Conservation (phyloP, 35 echinoderm and acorn worm species). For the Ptychodera flava region DNA sequence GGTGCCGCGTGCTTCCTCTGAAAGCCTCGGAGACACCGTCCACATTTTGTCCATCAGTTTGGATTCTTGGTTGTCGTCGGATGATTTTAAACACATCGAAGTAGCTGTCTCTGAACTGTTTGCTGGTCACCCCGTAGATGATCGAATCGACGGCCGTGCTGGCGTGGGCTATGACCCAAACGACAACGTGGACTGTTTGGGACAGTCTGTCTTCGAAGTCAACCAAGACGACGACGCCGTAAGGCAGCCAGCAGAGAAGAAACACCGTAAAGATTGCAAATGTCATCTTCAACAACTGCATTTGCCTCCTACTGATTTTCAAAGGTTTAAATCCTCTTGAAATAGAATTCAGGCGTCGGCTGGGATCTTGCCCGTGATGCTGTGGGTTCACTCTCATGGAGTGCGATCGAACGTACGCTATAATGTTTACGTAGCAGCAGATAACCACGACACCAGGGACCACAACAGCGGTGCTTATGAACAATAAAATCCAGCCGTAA, state of each 20-base stretch:
- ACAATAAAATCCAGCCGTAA: slow-evolving; percentile 49
- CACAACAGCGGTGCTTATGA: slow-evolving; percentile 31
- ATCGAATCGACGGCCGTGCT: slow-evolving; percentile 67
- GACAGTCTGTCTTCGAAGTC: slow-evolving; percentile 35
- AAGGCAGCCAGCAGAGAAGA: slow-evolving; percentile 63
- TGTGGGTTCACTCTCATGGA: slow-evolving; percentile 7
- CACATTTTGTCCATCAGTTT: no score
- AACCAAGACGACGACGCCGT: slow-evolving; percentile 48
- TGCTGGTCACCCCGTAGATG: slow-evolving; percentile 69
- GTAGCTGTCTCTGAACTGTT: slow-evolving; percentile 58
- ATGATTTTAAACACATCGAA: no score
- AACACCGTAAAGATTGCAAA: slow-evolving; percentile 61
- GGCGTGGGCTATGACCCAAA: slow-evolving; percentile 49
- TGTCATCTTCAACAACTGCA: slow-evolving; percentile 39
- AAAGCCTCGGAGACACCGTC: no score
- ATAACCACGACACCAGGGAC: slow-evolving; percentile 27
- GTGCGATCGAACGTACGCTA: slow-evolving; percentile 19
- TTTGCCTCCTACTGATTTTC: not conserved
- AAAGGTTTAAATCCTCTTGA: not conserved
- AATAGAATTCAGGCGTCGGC: not conserved
- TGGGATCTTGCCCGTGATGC: not conserved
- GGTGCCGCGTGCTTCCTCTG: no score
- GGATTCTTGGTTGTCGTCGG: no score
- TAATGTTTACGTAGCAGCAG: slow-evolving; percentile 39
- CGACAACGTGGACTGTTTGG: slow-evolving; percentile 35